Evolutionary conservation across 35 echinoderm and acorn worm species (phyloP).

Genomic region (Diadema setosum): DNA sequence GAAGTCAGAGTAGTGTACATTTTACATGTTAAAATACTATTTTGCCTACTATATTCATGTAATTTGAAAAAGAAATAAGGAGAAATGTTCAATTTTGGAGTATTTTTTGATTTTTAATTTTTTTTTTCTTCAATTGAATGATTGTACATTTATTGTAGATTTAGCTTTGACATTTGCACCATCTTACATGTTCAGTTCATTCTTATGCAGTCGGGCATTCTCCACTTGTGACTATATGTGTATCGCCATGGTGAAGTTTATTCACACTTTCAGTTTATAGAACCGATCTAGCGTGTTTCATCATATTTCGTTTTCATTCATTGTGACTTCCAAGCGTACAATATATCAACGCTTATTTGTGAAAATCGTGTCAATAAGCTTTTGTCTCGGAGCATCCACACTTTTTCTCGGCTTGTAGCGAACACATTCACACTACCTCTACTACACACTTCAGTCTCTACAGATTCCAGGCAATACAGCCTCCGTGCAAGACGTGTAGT

Average conservation of each 20-base stretch:
- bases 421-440: not conserved
- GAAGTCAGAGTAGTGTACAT: no score
- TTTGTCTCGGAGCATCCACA: not conserved
- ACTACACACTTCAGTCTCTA: no score
- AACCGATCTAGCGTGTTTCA: conserved; percentile 14
- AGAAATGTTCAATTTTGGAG: not conserved
- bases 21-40: not conserved
- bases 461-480: no score
- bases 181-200: not conserved
- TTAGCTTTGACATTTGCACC: conserved; percentile 19
- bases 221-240: conserved; percentile 13
- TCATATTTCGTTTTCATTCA: not conserved
- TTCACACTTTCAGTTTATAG: not conserved
- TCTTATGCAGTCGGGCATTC: conserved; percentile 18
- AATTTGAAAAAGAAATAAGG: not conserved
- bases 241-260: not conserved
- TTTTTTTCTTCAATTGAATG: not conserved
- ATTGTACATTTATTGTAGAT: conserved; percentile 26
- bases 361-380: no score
- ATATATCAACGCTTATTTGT: not conserved
- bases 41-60: not conserved
- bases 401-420: not conserved
- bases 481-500: no score
- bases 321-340: not conserved
- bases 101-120: conserved; percentile 3